Conservation (phyloP, 1,140 invertebrate genomes). For the Helicoverpa zea region DNA sequence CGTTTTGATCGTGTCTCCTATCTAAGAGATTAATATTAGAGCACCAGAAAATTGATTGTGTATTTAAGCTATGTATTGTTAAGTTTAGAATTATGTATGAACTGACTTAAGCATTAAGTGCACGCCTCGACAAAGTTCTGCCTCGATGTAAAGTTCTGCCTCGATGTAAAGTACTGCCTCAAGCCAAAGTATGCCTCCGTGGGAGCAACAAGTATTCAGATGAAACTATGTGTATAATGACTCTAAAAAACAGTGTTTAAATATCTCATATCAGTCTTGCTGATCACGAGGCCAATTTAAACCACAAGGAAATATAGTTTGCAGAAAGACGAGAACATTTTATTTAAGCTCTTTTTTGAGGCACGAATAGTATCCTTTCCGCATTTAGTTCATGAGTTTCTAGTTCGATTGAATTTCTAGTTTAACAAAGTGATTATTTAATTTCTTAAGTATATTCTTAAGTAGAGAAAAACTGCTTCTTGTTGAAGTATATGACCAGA, state of each 20-base stretch:
- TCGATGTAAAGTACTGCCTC: too few species aligned
- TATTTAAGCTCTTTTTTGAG: not conserved
- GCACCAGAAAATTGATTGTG: conserved; percentile 56
- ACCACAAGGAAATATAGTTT: not conserved
- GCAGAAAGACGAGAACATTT: not conserved
- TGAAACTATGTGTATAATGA: too few species aligned
- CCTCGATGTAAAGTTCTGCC: not conserved
- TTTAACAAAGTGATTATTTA: not conserved
- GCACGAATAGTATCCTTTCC: not conserved
- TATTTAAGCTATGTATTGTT: conserved; percentile 44
- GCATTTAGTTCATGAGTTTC: too few species aligned
- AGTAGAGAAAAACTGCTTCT: not conserved
- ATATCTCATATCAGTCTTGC: not conserved
- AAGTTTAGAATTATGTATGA: conserved; percentile 1
- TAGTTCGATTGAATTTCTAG: not conserved
- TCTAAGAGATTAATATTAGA: conserved; percentile 43
- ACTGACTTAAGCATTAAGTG: not conserved
- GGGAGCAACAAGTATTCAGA: too few species aligned
- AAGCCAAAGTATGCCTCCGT: not conserved
- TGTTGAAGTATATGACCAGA: not conserved
- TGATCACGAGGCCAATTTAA: not conserved
- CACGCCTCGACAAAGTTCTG: too few species aligned
- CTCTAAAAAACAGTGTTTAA: too few species aligned
- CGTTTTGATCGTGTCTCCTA: conserved; percentile 6
- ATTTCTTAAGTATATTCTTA: not conserved